Base-by-base conservation (phyloP, 92 coral and sea anemone species). In the Zoanthus sociatus region DNA sequence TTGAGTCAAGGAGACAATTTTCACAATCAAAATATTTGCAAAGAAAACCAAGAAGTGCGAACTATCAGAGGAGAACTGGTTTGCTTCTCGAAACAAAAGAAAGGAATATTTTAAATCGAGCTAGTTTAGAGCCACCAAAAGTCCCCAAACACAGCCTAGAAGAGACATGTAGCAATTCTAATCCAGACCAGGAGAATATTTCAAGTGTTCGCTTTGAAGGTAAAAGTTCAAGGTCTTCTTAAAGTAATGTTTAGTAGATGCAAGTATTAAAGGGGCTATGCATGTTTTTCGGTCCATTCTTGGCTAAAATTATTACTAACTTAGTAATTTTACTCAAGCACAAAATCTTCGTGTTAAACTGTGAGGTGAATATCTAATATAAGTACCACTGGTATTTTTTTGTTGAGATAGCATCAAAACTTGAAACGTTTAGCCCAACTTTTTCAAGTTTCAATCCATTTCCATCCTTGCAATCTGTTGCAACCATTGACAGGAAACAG, bases 81-180 rank as follows among this genome's bases (percentile, higher is more conserved):
- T 45, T 46, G 46, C 37, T 7, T 3, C 6, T 12, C 8, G 61
- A 81, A 37, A 73, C 75, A 6, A 21, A 8, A 31, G 55, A 45
- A 10, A 47, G 1, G 4, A 81, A 18, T 10, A 8, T 9, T 10
- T 13, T 31, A 15, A 37, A 73, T 9, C 12, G 85, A 8, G 75
- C 15, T 45, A 81, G 61, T 16, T 1, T 9, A 20, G 85, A 66
- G 21, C 85, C 85, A 1, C 85, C 85, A 4, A 45, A 46, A 63
- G 85, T 66, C 3, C 85, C 85, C 17, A 81, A 58, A 81, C 85
- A 66, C 58, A 81, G 85, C 51, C 64, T 81, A 47, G 74, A 64
- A 42, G 85, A 81, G 2, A 15, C 48, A 48, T 15, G 9, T 18
- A 53, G 33, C n/a, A 5, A 51, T 20, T 66, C 50, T 44, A 56